phyloP scores from a whole-genome alignment of 1,140 invertebrate genomes.

The Bombus polaris region DNA sequence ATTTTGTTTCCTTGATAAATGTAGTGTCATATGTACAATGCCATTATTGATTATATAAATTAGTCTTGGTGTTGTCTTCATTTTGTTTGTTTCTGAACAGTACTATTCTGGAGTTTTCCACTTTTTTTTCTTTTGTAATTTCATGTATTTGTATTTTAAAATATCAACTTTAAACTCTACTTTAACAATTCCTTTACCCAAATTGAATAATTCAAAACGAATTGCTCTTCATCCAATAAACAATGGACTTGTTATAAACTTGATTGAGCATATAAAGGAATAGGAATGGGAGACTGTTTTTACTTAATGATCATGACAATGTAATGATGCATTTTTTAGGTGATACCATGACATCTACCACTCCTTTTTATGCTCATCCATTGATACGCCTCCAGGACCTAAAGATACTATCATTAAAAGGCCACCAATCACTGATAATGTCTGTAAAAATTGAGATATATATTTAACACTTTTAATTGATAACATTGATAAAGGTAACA shows the following conservation, averaged over 20 bases:
- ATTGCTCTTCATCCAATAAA: conserved; percentile 19
- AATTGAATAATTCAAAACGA: conserved; percentile 31
- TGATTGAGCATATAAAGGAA: conserved; percentile 58
- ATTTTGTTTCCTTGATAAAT: conserved; percentile 74
- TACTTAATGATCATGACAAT: conserved; percentile 53
- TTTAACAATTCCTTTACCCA: conserved; percentile 31
- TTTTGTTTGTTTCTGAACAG: conserved; percentile 55
- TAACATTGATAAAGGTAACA: conserved; percentile 15
- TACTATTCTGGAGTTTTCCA: conserved; percentile 34
- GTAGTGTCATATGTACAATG: conserved; percentile 80
- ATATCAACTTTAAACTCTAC: conserved; percentile 33
- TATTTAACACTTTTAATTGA: not conserved
- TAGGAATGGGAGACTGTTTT: conserved; percentile 62
- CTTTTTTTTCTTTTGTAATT: conserved; percentile 40
- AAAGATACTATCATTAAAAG: conserved; percentile 99
- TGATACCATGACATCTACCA: conserved; percentile 87
- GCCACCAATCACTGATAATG: conserved; percentile 98
- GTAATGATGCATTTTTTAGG: conserved; percentile 37
- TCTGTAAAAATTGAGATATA: conserved; percentile 85
- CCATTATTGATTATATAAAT: conserved; percentile 76
- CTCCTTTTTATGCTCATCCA: conserved; percentile 99
- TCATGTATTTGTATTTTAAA: conserved; percentile 25
- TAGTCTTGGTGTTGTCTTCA: conserved; percentile 68
- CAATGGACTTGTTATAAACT: conserved; percentile 36
- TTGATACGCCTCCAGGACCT: conserved; percentile 98